A percentile compares a stretch with the other conserved stretches of the same genome.
Conservation (phyloP, 1,140 invertebrate species). For the Bombus pascuorum region DNA sequence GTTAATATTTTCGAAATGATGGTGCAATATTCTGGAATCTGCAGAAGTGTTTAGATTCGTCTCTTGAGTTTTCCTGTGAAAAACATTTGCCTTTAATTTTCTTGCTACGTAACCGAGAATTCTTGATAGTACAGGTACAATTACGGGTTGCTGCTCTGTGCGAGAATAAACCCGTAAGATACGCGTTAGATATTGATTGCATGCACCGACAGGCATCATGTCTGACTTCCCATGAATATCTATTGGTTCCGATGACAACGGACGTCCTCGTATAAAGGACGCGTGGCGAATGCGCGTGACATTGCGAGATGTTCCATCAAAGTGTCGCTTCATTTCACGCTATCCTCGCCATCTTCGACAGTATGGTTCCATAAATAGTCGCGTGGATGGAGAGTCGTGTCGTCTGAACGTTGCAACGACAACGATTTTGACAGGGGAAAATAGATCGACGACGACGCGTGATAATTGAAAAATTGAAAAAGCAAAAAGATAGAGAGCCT, state of each 20-base stretch:
- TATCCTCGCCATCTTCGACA: slow-evolving; percentile 19
- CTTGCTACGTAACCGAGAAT: background rate
- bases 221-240: slow-evolving; percentile 49
- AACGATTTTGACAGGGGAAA: background rate
- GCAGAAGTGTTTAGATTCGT: no score
- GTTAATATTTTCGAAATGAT: background rate
- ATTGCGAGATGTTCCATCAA: slow-evolving; percentile 45
- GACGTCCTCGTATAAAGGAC: slow-evolving; percentile 37
- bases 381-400: background rate
- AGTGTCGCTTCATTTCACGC: slow-evolving; percentile 30
- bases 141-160: background rate
- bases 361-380: slow-evolving; percentile 14
- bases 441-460: background rate
- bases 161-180: slow-evolving; percentile 22
- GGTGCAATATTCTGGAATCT: no score
- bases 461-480: background rate
- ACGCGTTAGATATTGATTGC: slow-evolving; percentile 36
- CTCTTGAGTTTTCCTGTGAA: no score
- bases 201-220: slow-evolving; percentile 25
- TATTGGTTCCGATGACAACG: slow-evolving; percentile 37
- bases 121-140: background rate
- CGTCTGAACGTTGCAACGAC: background rate
- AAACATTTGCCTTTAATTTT: background rate
- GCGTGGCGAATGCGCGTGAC: slow-evolving; percentile 37
- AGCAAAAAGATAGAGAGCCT: background rate